A percentile compares a stretch with the other conserved stretches of the same genome.
phyloP scores from a whole-genome alignment of 2,113 vertebrate genomes.

The Tympanuchus pallidicinctus region DNA sequence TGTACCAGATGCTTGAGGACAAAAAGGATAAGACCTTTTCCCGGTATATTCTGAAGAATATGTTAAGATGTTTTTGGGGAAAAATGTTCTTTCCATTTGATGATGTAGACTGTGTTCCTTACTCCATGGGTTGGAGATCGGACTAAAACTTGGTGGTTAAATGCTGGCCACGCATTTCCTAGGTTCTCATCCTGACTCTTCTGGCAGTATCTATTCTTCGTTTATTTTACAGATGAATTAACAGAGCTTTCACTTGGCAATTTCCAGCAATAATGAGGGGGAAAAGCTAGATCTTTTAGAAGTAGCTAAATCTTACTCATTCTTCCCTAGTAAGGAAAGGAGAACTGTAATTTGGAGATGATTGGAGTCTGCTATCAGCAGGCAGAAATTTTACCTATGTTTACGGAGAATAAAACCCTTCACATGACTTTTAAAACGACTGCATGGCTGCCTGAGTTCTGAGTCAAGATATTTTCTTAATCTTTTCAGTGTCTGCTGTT shows the following conservation, averaged over 20 bases:
- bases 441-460: neutral
- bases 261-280: neutral
- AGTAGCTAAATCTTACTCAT: neutral
- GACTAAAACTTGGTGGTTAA: neutral
- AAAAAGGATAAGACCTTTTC: neutral
- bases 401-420: neutral
- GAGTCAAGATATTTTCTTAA: neutral
- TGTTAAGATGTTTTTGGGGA: neutral
- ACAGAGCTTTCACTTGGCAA: neutral
- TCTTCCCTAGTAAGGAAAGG: neutral
- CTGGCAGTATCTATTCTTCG: neutral
- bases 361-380: neutral
- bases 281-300: neutral
- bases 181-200: neutral
- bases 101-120: neutral
- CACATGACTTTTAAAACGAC: neutral
- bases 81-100: neutral
- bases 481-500: neutral
- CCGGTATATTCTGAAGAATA: neutral
- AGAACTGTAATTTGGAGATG: neutral
- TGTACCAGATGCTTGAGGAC: neutral
- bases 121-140: neutral
- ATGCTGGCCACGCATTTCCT: neutral
- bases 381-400: neutral
- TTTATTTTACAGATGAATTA: neutral